A percentile compares a stretch with the other conserved stretches of the same genome.
Evolutionary conservation across 2,113 vertebrate genomes (phyloP).

Genomic region (Polypterus senegalus): DNA sequence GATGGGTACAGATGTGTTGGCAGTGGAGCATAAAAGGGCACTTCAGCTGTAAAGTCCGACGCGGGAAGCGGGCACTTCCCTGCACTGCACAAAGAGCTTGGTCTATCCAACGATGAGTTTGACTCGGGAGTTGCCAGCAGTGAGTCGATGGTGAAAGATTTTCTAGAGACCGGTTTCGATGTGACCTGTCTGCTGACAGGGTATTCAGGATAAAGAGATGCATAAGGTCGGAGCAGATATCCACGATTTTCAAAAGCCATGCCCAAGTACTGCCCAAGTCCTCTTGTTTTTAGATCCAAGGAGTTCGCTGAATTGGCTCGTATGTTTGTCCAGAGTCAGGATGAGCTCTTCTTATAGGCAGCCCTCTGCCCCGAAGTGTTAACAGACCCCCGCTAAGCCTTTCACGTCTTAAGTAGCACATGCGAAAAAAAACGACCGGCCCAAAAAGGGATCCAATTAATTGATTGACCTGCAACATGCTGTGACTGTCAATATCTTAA

Average conservation of each 20-base stretch:
- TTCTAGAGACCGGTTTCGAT: conserved; percentile 32
- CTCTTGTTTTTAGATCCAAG: not conserved
- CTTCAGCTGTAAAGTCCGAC: conserved; percentile 18
- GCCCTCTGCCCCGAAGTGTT: conserved; percentile 39
- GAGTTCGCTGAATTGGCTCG: conserved; percentile 1
- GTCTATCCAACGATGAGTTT: conserved; percentile 6
- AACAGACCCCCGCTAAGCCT: conserved; percentile 38
- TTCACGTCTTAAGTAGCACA: conserved; percentile 54
- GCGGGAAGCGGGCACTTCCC: conserved; percentile 21
- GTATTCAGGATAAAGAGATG: conserved; percentile 27
- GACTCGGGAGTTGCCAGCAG: conserved; percentile 44
- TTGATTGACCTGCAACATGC: conserved; percentile 57
- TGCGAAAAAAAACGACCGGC: conserved; percentile 50
- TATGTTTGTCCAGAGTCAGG: not conserved
- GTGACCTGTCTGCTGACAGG: conserved; percentile 13
- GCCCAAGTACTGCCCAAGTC: conserved; percentile 35
- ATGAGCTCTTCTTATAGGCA: conserved; percentile 38
- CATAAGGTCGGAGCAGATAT: conserved; percentile 37
- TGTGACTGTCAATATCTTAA: conserved; percentile 57
- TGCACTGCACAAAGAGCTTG: conserved; percentile 13
- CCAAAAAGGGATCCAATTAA: conserved; percentile 62
- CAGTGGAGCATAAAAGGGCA: conserved; percentile 24
- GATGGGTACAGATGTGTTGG: conserved; percentile 32
- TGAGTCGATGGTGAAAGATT: conserved; percentile 60
- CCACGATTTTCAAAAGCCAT: conserved; percentile 29